phyloP scores from a whole-genome alignment of 2,797 vertebrate genomes.

The Sebastes oblongus region DNA sequence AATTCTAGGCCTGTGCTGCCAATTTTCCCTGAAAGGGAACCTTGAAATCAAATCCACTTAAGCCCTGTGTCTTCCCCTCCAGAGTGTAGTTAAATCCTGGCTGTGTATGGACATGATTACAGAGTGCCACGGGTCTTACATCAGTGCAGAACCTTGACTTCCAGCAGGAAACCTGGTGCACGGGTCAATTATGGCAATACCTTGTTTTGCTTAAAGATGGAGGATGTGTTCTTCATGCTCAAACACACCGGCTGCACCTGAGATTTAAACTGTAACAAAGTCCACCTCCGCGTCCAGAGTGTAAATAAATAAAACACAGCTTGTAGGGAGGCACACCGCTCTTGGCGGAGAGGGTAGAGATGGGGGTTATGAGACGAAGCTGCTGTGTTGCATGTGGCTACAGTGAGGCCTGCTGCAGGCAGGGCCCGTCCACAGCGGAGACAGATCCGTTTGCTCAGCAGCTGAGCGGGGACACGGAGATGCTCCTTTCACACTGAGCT shows the following conservation, averaged over 20 bases:
- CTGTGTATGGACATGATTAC: conserved; percentile 78
- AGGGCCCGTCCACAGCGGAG: conserved; percentile 19
- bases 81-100: conserved; percentile 74
- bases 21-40: conserved; percentile 69
- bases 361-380: conserved; percentile 3
- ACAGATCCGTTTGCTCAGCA: conserved; percentile 71
- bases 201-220: conserved; percentile 63
- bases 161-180: conserved; percentile 75
- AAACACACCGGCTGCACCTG: conserved; percentile 37
- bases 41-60: conserved; percentile 82
- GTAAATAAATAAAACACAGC: conserved; percentile 54
- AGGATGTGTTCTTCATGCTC: conserved; percentile 59
- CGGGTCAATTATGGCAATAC: conserved; percentile 69
- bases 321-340: conserved; percentile 11
- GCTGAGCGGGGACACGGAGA: conserved; percentile 66
- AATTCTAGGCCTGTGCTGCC: conserved; percentile 55
- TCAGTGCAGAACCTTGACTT: conserved; percentile 75
- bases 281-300: conserved; percentile 18
- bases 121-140: conserved; percentile 70
- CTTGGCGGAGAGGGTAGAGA: not conserved
- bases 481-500: conserved; percentile 74
- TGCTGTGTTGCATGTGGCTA: conserved; percentile 16
- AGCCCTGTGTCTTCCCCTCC: conserved; percentile 71
- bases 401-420: conserved; percentile 17
- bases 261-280: conserved; percentile 30